phyloP scores from a whole-genome alignment of 1,140 invertebrate genomes.

The Batillaria attramentaria region DNA sequence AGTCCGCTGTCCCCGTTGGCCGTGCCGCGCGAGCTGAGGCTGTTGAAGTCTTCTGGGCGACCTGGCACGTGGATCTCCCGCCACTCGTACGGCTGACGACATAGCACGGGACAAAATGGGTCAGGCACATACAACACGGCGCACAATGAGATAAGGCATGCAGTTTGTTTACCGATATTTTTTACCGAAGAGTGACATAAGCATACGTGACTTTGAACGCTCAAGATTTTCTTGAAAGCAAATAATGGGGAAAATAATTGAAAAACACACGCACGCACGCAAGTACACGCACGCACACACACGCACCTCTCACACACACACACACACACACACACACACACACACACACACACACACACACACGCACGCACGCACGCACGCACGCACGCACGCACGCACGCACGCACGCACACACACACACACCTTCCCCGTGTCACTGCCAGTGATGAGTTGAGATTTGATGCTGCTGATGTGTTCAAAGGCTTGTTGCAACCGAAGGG shows the following conservation, averaged over 20 bases:
- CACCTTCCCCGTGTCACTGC: constrained; percentile 24
- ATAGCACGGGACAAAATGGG: too few species aligned
- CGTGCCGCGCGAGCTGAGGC: constrained; percentile 32
- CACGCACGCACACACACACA: constrained; percentile 9
- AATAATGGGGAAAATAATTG: not conserved
- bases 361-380: not conserved
- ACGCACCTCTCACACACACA: not conserved
- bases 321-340: not conserved
- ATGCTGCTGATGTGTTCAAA: constrained; percentile 41
- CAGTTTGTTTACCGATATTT: not conserved
- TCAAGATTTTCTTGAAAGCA: not conserved
- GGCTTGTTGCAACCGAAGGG: constrained; percentile 41
- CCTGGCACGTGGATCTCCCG: constrained; percentile 41
- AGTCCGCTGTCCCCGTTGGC: constrained; percentile 40
- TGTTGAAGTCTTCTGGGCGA: constrained; percentile 36
- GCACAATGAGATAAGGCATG: not conserved
- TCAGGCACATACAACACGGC: not conserved
- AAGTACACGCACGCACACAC: not conserved
- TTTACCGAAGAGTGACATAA: not conserved
- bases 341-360: constrained; percentile 1
- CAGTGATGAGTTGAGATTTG: constrained; percentile 37
- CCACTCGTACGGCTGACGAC: constrained; percentile 44
- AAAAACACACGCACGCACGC: not conserved
- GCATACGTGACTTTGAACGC: not conserved
- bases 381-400: not conserved